Evolutionary conservation across 2,888 invertebrate species (phyloP).

Genomic region (Dexiosoma caninum): DNA sequence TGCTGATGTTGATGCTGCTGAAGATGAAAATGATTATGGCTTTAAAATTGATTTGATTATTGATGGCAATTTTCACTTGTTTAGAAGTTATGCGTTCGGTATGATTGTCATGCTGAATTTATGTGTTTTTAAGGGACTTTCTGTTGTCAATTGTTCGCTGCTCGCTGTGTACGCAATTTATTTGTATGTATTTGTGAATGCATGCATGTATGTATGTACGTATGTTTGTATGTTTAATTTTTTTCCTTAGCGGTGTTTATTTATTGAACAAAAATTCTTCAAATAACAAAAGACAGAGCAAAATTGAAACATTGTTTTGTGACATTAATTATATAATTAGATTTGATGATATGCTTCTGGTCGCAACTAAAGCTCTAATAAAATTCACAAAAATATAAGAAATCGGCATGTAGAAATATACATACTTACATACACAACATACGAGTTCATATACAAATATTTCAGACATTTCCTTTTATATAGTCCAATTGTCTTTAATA

Average conservation of each 20-base stretch:
- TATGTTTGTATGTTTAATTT: not conserved
- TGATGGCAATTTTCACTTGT: slow-evolving; percentile 58
- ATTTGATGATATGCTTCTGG: not conserved
- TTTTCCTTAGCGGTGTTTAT: not conserved
- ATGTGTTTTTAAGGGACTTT: slow-evolving; percentile 18
- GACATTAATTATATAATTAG: slow-evolving; percentile 51
- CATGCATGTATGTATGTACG: too few species aligned
- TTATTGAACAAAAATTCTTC: not conserved
- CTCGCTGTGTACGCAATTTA: not conserved
- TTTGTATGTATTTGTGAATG: too few species aligned
- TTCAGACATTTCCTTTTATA: too few species aligned
- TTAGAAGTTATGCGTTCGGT: slow-evolving; percentile 40
- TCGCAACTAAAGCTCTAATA: too few species aligned
- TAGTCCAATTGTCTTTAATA: too few species aligned
- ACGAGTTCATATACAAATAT: too few species aligned
- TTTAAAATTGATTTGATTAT: slow-evolving; percentile 50
- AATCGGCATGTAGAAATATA: too few species aligned
- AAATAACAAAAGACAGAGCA: not conserved
- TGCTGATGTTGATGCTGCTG: slow-evolving; percentile 1
- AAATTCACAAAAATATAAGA: too few species aligned
- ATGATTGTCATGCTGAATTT: slow-evolving; percentile 30
- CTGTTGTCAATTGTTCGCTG: not conserved
- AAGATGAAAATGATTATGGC: slow-evolving; percentile 36
- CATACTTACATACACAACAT: too few species aligned
- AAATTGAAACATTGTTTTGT: slow-evolving; percentile 31